A percentile compares a stretch with the other conserved stretches of the same genome.
Conservation (phyloP, 2,113 vertebrate species). For the human (Homo sapiens) region DNA sequence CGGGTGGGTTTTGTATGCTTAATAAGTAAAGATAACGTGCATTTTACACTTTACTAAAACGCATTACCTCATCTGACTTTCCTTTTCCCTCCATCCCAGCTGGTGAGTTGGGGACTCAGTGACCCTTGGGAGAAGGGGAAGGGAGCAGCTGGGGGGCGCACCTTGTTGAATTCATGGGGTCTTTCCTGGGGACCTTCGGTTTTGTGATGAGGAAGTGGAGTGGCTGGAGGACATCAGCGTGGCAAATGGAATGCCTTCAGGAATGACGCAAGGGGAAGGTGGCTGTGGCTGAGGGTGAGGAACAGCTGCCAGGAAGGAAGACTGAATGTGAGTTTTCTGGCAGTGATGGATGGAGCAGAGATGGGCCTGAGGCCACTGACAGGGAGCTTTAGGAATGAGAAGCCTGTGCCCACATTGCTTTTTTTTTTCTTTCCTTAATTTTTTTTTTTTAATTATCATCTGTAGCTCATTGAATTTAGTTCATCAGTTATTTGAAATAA, state of each 20-base stretch:
- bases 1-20: not conserved
- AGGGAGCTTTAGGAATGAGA: not conserved
- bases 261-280: not conserved
- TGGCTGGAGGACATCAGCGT: not conserved
- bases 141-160: accelerated
- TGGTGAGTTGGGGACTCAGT: not conserved
- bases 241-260: not conserved
- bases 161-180: not conserved
- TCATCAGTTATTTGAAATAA: not conserved
- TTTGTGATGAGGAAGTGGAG: too few species aligned
- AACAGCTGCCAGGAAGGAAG: not conserved
- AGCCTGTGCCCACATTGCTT: not conserved
- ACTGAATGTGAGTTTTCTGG: not conserved
- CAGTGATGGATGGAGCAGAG: not conserved
- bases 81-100: not conserved
- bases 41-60: not conserved
- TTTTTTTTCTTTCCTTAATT: not conserved
- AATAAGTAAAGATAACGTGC: not conserved
- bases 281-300: not conserved
- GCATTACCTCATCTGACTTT: not conserved
- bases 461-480: not conserved
- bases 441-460: not conserved
- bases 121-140: not conserved
- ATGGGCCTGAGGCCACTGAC: not conserved
- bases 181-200: not conserved